Evolutionary conservation across 2,888 invertebrate genomes (phyloP).

Genomic region (Drosophila falleni): DNA sequence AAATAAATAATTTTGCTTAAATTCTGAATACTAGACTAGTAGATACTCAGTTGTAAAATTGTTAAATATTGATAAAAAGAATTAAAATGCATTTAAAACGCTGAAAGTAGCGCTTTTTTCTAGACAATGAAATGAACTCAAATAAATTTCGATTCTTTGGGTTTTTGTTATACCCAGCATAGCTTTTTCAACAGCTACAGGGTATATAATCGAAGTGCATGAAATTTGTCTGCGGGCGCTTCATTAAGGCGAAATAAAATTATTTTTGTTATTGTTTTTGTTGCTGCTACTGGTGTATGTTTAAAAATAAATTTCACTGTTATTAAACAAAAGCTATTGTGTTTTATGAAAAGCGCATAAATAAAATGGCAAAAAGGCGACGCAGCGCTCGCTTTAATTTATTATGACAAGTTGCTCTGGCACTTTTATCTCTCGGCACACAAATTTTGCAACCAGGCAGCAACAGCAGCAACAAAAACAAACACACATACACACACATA

Average conservation of each 20-base stretch:
- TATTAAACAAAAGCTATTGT: conserved; percentile 80
- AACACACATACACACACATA: conserved; percentile 26
- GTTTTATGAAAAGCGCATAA: conserved; percentile 80
- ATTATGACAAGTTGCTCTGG: conserved; percentile 84
- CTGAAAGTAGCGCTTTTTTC: background rate
- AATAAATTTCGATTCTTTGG: background rate
- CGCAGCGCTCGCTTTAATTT: conserved; percentile 73
- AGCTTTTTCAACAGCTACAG: background rate
- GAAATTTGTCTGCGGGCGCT: conserved; percentile 63
- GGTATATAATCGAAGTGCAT: conserved; percentile 63
- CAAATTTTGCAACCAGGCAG: conserved; percentile 73
- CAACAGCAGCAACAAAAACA: conserved; percentile 36
- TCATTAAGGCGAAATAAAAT: conserved; percentile 62
- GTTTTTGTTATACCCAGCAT: background rate
- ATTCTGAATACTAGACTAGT: background rate
- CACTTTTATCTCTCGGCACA: conserved; percentile 83
- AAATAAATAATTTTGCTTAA: conserved; percentile 1
- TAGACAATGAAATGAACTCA: background rate
- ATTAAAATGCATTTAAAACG: background rate
- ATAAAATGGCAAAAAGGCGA: conserved; percentile 75
- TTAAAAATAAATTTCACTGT: conserved; percentile 68
- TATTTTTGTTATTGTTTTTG: conserved; percentile 36
- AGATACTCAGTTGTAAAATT: background rate
- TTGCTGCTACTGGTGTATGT: conserved; percentile 43
- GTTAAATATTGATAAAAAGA: background rate